Percentiles rank a stretch among this genome's conserved stretches.
Evolutionary conservation across 2,113 vertebrate genomes (phyloP).

Genomic region (Ciconia maguari): DNA sequence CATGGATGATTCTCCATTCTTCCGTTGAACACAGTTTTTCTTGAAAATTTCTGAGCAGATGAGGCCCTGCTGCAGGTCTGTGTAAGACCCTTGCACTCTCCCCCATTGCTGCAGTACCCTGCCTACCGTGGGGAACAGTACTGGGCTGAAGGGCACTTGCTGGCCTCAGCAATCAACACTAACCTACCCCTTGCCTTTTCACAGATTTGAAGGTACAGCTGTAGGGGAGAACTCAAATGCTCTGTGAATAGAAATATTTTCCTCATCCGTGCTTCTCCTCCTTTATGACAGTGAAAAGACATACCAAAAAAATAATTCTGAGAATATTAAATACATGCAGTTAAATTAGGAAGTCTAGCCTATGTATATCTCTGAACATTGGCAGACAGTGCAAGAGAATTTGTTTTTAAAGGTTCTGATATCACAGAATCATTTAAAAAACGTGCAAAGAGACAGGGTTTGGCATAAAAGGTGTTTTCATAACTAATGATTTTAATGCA

Average conservation of each 20-base stretch:
- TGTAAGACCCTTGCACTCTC: background rate
- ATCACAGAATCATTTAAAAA: background rate
- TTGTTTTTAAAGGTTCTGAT: background rate
- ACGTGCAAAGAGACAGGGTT: background rate
- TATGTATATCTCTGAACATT: background rate
- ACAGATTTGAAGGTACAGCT: background rate
- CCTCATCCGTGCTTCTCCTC: background rate
- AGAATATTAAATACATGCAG: background rate
- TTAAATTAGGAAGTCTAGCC: background rate
- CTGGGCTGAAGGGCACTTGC: background rate
- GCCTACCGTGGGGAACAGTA: background rate
- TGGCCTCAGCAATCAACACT: background rate
- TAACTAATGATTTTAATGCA: background rate
- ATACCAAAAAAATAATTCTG: background rate
- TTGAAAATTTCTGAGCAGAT: background rate
- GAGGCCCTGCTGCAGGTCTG: background rate
- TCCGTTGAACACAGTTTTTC: background rate
- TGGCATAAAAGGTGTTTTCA: background rate
- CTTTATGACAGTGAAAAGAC: background rate
- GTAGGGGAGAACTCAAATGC: background rate
- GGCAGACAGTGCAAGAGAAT: background rate
- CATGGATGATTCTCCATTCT: background rate
- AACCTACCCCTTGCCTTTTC: background rate
- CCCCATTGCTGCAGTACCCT: background rate
- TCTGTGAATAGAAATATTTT: background rate